Evolutionary conservation across 1,140 invertebrate genomes (phyloP).

Genomic region (Papilio helenus): DNA sequence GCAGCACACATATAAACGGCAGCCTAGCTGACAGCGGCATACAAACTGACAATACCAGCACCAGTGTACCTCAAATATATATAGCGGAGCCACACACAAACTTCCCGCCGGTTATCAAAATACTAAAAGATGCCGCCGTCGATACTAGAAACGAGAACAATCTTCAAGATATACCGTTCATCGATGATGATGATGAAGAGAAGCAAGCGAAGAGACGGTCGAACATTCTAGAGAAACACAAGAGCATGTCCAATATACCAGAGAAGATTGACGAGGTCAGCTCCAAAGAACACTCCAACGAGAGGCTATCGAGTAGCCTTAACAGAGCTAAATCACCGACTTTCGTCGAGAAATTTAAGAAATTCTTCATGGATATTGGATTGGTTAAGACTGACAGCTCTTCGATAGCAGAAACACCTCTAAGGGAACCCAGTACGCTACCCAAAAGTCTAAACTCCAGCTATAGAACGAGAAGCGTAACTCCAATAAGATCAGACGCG

Average conservation of each 20-base stretch:
- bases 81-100: slow-evolving; percentile 57
- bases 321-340: slow-evolving; percentile 76
- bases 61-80: slow-evolving; percentile 74
- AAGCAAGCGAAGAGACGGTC: slow-evolving; percentile 55
- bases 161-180: slow-evolving; percentile 77
- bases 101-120: slow-evolving; percentile 53
- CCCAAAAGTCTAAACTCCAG: slow-evolving; percentile 70
- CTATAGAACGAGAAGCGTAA: slow-evolving; percentile 64
- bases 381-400: slow-evolving; percentile 64
- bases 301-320: slow-evolving; percentile 67
- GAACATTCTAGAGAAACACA: slow-evolving; percentile 69
- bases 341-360: slow-evolving; percentile 77
- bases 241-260: slow-evolving; percentile 76
- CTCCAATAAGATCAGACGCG: slow-evolving; percentile 54
- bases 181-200: slow-evolving; percentile 75
- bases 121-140: slow-evolving; percentile 71
- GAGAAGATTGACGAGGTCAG: slow-evolving; percentile 70
- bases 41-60: slow-evolving; percentile 76
- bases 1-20: slow-evolving; percentile 76
- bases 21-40: slow-evolving; percentile 77
- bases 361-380: slow-evolving; percentile 76
- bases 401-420: slow-evolving; percentile 41
- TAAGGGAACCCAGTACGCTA: slow-evolving; percentile 58
- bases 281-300: slow-evolving; percentile 63
- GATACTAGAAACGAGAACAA: slow-evolving; percentile 77